Evolutionary conservation across 2,888 invertebrate species (phyloP).

Genomic region (Spialia ferax): DNA sequence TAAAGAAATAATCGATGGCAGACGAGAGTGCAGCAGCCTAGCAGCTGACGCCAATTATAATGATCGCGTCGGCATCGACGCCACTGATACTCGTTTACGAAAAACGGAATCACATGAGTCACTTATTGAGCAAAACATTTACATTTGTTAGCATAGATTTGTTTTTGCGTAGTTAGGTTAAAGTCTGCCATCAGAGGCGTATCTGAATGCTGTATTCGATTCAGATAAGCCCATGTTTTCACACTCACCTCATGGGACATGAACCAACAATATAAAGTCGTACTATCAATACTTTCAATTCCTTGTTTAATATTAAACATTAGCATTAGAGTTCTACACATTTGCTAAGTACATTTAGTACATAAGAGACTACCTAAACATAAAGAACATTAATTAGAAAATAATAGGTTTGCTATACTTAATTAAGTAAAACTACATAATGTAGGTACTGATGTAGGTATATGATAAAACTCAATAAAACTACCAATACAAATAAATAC

Average conservation of each 20-base stretch:
- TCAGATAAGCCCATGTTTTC: constrained; percentile 12
- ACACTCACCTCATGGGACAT: not conserved
- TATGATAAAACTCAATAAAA: too few species aligned
- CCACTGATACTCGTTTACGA: constrained; percentile 28
- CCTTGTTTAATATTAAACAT: too few species aligned
- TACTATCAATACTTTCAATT: too few species aligned
- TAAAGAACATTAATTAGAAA: too few species aligned
- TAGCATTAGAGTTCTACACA: too few species aligned
- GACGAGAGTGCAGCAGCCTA: constrained; percentile 8
- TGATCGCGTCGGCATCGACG: constrained; percentile 31
- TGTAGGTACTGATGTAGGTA: too few species aligned
- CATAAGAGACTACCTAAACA: too few species aligned
- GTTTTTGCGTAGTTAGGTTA: constrained; percentile 54
- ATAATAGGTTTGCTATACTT: too few species aligned
- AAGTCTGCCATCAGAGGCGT: constrained; percentile 48
- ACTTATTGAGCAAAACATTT: constrained; percentile 51
- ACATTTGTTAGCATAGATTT: constrained; percentile 45
- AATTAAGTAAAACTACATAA: too few species aligned
- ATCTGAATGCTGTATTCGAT: constrained; percentile 38
- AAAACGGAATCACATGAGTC: constrained; percentile 52
- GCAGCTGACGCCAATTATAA: constrained; percentile 31
- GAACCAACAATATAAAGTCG: too few species aligned
- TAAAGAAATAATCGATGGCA: constrained; percentile 5
- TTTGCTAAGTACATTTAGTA: too few species aligned
- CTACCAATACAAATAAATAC: too few species aligned